Conservation (phyloP, 2,113 vertebrate species). For the Caretta caretta region DNA sequence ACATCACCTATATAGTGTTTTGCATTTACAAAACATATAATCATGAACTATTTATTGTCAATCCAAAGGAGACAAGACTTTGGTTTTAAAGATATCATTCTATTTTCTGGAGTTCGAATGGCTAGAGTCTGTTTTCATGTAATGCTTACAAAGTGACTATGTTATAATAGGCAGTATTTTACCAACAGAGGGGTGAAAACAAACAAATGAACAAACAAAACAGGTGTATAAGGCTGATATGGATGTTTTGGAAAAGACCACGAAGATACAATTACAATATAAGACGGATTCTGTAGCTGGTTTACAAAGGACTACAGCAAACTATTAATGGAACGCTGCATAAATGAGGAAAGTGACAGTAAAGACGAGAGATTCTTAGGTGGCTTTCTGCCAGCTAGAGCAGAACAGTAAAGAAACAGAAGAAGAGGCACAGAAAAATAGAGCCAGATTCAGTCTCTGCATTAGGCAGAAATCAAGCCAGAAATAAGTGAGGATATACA, state of each 20-base stretch:
- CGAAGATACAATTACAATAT: neutral
- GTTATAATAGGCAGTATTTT: rapidly evolving
- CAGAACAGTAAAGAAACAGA: neutral
- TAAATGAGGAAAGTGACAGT: rapidly evolving
- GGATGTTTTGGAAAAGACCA: neutral
- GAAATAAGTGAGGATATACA: neutral
- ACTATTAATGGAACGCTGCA: neutral
- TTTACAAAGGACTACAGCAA: neutral
- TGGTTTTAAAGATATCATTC: neutral
- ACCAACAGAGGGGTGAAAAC: neutral
- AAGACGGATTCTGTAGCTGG: neutral
- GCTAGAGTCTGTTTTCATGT: neutral
- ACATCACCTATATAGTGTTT: neutral
- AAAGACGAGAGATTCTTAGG: neutral
- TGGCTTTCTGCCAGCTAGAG: neutral
- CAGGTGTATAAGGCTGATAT: neutral
- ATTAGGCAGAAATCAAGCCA: neutral
- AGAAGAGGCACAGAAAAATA: rapidly evolving
- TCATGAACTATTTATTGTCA: neutral
- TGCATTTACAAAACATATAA: neutral
- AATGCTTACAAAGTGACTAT: neutral
- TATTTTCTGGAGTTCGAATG: neutral
- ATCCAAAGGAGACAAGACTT: neutral
- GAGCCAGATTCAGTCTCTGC: neutral
- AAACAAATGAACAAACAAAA: neutral